These are phyloP conservation scores for Tachypleus tridentatus DNA, from an alignment of 1,140 invertebrate genomes.

Conservation along the genomic window DNA sequence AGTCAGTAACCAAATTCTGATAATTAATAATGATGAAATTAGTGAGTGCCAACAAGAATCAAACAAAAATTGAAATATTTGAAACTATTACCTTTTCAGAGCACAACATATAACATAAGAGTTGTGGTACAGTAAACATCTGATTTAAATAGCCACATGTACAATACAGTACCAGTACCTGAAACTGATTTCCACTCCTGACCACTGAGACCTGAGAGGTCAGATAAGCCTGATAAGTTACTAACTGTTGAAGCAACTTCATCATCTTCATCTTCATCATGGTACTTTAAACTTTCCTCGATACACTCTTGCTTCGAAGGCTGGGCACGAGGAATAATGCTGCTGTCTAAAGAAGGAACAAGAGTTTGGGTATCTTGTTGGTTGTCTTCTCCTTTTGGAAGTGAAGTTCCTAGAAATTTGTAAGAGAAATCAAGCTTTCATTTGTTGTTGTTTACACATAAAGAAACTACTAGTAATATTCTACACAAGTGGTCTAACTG, in stretches of 20 bases:
- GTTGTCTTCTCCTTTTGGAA: slow-evolving; percentile 6
- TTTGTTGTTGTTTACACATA: background rate
- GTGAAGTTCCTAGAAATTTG: slow-evolving; percentile 7
- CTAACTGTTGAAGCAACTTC: slow-evolving; percentile 49
- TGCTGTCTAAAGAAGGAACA: slow-evolving; percentile 1
- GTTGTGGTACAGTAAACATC: too few relatives aligned
- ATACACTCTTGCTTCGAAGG: slow-evolving; percentile 4
- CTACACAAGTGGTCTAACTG: too few relatives aligned
- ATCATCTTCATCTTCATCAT: slow-evolving; percentile 44
- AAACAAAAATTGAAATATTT: too few relatives aligned
- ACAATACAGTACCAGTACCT: slow-evolving; percentile 35
- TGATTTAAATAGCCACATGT: too few relatives aligned
- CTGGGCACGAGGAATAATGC: background rate
- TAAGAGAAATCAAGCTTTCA: slow-evolving; percentile 4
- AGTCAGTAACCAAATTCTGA: too few relatives aligned
- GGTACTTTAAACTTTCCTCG: slow-evolving; percentile 2
- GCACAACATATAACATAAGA: too few relatives aligned
- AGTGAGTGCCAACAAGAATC: too few relatives aligned
- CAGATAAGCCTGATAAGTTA: slow-evolving; percentile 53
- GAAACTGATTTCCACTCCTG: slow-evolving; percentile 47
- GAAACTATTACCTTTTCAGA: too few relatives aligned
- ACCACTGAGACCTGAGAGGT: slow-evolving; percentile 50
- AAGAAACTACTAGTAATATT: too few relatives aligned
- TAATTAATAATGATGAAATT: too few relatives aligned
- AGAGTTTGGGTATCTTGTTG: background rate